Conservation (phyloP, 1,140 invertebrate genomes). For the Wiebesia pumilae region DNA sequence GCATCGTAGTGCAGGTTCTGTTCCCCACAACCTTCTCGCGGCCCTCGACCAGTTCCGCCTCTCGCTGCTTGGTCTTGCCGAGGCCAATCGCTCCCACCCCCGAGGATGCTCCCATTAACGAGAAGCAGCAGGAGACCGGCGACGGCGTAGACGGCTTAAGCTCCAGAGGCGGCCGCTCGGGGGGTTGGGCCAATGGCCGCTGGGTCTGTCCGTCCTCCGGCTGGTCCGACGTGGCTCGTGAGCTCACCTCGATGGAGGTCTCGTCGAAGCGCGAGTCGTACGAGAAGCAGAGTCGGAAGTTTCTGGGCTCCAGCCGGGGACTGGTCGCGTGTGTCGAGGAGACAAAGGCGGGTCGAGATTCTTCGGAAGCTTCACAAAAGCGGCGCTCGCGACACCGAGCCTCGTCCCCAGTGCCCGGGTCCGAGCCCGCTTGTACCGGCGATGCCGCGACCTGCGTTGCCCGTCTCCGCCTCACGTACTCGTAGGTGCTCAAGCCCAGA, state of each 20-base stretch:
- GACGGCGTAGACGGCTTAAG: conserved; percentile 69
- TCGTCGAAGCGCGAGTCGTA: conserved; percentile 65
- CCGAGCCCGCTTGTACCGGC: background rate
- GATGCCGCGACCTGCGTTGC: conserved; percentile 5
- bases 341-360: conserved; percentile 60
- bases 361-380: conserved; percentile 29
- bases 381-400: background rate
- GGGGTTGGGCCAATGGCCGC: background rate
- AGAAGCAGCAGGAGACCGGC: conserved; percentile 71
- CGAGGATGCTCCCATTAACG: conserved; percentile 59
- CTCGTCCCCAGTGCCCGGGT: background rate
- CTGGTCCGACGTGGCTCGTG: conserved; percentile 43
- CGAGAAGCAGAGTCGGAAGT: conserved; percentile 70
- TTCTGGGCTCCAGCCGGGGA: conserved; percentile 57
- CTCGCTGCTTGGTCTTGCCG: conserved; percentile 37
- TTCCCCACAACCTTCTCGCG: background rate
- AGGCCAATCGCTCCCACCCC: background rate
- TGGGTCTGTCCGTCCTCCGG: conserved; percentile 41
- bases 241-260: conserved; percentile 64
- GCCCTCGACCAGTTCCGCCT: background rate
- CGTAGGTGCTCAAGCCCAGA: conserved; percentile 91
- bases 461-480: conserved; percentile 85
- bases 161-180: conserved; percentile 51
- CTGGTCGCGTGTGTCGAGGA: conserved; percentile 62
- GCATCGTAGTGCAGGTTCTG: conserved; percentile 63